A percentile compares a stretch with the other conserved stretches of the same genome.
Evolutionary conservation across 2,888 invertebrate genomes (phyloP).

Genomic region (Penaeus monodon): DNA sequence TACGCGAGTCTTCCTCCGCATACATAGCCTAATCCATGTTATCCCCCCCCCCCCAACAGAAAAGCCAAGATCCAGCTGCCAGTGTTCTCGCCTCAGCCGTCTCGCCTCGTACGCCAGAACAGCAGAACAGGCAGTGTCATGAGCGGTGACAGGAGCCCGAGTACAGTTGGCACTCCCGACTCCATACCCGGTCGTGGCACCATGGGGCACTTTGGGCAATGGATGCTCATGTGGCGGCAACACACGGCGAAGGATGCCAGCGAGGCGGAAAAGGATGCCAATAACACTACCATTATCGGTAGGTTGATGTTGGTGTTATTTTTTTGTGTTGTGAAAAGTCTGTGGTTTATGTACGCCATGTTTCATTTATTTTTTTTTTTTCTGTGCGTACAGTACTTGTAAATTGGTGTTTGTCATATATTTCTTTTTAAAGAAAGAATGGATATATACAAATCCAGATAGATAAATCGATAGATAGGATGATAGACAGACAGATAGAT

Average conservation of each 20-base stretch:
- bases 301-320: not conserved
- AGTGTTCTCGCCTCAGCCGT: not conserved
- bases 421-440: no score
- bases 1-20: no score
- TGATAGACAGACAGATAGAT: no score
- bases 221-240: slow-evolving; percentile 58
- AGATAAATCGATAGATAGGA: no score
- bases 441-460: no score
- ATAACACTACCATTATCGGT: slow-evolving; percentile 7
- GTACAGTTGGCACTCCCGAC: slow-evolving; percentile 16
- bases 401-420: no score
- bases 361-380: no score
- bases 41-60: not conserved
- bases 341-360: no score
- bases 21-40: no score
- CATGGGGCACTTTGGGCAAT: slow-evolving; percentile 58
- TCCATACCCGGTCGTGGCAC: slow-evolving; percentile 28
- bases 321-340: not conserved
- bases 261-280: not conserved
- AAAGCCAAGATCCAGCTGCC: slow-evolving; percentile 7
- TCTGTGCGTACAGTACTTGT: no score
- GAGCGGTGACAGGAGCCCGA: slow-evolving; percentile 15
- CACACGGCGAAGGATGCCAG: slow-evolving; percentile 21
- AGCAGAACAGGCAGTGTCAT: slow-evolving; percentile 13
- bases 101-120: slow-evolving; percentile 12